Conservation (phyloP, 2,797 vertebrate genomes). For the Sarcophilus harrisii region DNA sequence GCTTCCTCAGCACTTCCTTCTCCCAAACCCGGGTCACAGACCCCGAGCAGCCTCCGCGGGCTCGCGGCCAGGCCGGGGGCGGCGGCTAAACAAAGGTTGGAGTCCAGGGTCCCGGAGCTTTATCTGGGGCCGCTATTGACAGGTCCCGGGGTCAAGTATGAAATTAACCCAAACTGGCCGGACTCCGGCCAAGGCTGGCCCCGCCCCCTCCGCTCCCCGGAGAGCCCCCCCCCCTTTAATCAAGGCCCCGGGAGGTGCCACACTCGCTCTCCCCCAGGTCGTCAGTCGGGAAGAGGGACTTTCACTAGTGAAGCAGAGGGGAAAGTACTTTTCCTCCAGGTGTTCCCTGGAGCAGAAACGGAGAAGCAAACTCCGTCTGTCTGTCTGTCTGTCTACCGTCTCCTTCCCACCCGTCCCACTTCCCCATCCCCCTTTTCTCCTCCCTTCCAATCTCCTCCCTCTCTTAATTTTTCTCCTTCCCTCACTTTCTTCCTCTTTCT, state of each 20-base stretch:
- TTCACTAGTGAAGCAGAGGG: neutral
- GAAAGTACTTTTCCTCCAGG: neutral
- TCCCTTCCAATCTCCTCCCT: neutral
- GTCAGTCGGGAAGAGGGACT: neutral
- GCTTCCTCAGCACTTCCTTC: neutral
- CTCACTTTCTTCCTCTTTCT: no score
- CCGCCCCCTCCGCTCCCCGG: neutral
- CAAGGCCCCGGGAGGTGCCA: neutral
- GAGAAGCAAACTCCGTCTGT: no score
- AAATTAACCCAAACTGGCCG: constrained; percentile 62
- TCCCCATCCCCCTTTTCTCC: neutral
- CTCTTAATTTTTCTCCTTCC: no score
- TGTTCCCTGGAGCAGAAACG: neutral
- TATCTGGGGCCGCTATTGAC: constrained; percentile 71
- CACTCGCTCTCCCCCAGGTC: neutral
- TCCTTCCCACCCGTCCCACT: no score
- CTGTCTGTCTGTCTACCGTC: neutral
- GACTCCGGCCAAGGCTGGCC: neutral
- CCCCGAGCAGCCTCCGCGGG: neutral
- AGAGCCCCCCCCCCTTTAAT: neutral
- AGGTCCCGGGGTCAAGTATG: constrained; percentile 54
- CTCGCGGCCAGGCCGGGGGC: neutral
- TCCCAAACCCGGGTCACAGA: constrained; percentile 15
- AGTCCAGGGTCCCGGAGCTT: constrained; percentile 66
- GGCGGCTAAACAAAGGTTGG: constrained; percentile 49